phyloP scores from a whole-genome alignment of 2,113 vertebrate species.

The Ancistrus triradiatus region DNA sequence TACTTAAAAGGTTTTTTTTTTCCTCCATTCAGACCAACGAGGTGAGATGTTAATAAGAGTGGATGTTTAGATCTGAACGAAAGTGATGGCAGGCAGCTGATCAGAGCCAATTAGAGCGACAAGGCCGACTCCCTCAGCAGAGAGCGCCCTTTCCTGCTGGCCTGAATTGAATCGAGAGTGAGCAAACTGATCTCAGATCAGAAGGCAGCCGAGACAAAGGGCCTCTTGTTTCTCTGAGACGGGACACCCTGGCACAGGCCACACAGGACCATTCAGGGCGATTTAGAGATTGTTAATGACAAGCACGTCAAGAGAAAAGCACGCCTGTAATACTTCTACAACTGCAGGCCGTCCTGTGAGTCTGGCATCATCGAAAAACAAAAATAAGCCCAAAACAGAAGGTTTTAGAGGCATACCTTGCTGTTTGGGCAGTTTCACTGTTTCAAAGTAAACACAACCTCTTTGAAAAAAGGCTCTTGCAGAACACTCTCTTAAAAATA shows the following conservation, averaged over 20 bases:
- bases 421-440: too few relatives aligned
- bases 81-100: slow-evolving; percentile 65
- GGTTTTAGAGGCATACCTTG: too few relatives aligned
- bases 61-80: slow-evolving; percentile 66
- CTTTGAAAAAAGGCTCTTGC: too few relatives aligned
- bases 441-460: too few relatives aligned
- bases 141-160: slow-evolving; percentile 9
- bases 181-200: slow-evolving; percentile 2
- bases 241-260: background rate
- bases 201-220: slow-evolving; percentile 12
- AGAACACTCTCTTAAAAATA: too few relatives aligned
- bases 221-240: background rate
- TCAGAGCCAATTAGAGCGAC: slow-evolving; percentile 62
- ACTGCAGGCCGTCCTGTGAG: too few relatives aligned
- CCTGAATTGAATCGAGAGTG: background rate
- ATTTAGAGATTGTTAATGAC: background rate
- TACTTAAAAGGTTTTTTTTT: slow-evolving; percentile 36
- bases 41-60: slow-evolving; percentile 64
- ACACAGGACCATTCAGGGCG: background rate
- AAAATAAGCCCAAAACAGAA: too few relatives aligned
- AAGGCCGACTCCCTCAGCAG: slow-evolving; percentile 51
- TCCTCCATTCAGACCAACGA: too few relatives aligned
- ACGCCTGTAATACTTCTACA: too few relatives aligned
- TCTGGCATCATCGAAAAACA: too few relatives aligned
- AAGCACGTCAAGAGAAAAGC: too few relatives aligned